A percentile compares a stretch with the other conserved stretches of the same genome.
Conservation (phyloP, 2,888 invertebrate species). For the Rhamnusium bicolor region DNA sequence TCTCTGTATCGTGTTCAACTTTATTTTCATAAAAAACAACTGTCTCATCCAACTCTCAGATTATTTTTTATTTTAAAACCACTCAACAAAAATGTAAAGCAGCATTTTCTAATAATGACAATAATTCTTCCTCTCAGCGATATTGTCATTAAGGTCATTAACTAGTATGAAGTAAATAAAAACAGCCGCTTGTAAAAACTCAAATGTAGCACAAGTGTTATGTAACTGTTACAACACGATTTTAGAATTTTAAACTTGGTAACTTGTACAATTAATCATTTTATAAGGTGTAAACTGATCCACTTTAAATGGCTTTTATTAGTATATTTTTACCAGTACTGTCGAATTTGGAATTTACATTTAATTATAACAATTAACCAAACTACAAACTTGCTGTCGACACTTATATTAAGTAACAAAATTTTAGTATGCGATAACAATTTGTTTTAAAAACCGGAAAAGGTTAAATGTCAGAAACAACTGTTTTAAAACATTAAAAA, state of each 20-base stretch:
- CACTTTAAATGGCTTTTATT: not conserved
- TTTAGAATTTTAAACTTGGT: not conserved
- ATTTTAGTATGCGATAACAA: too few species aligned
- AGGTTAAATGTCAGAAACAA: too few species aligned
- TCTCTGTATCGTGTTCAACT: constrained; percentile 32
- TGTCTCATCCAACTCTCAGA: constrained; percentile 11
- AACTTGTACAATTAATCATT: constrained; percentile 5
- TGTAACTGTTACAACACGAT: constrained; percentile 6
- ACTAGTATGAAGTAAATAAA: constrained; percentile 10
- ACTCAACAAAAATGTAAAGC: constrained; percentile 1
- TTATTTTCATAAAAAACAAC: constrained; percentile 35
- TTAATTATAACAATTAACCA: not conserved
- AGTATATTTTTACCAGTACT: not conserved
- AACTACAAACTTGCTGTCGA: not conserved
- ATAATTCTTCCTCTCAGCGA: not conserved
- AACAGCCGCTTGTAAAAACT: constrained; percentile 14
- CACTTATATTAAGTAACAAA: too few species aligned
- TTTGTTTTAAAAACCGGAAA: too few species aligned
- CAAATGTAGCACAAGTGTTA: constrained; percentile 20
- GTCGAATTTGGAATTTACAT: not conserved
- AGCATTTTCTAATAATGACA: not conserved
- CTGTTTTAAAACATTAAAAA: too few species aligned
- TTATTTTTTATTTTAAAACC: constrained; percentile 6
- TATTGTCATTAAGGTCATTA: constrained; percentile 13
- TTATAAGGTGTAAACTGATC: constrained; percentile 12